These are phyloP conservation scores for Deroptyus accipitrinus DNA, from an alignment of 2,113 vertebrate species.

Conservation along the genomic window DNA sequence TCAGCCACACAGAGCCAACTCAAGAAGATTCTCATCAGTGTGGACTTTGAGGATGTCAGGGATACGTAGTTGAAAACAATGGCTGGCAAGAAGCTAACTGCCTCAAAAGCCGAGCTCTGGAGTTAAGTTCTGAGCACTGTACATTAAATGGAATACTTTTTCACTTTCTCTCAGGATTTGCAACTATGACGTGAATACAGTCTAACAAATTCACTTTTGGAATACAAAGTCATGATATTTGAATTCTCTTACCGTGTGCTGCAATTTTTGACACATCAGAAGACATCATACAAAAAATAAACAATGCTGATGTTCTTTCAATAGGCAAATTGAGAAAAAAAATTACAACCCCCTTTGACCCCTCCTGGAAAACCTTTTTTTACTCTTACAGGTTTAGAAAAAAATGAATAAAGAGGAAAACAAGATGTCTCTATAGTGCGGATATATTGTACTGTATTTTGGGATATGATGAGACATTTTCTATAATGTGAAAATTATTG, in stretches of 20 bases:
- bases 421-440: not conserved
- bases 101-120: not conserved
- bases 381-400: not conserved
- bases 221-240: not conserved
- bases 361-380: not conserved
- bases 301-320: not conserved
- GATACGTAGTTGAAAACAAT: not conserved
- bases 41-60: not conserved
- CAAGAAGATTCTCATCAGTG: not conserved
- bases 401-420: not conserved
- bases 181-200: not conserved
- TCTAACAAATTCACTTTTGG: not conserved
- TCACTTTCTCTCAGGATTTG: not conserved
- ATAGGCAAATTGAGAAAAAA: not conserved
- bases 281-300: not conserved
- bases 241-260: not conserved
- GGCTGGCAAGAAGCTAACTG: not conserved
- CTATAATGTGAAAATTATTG: constrained; percentile 3
- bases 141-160: not conserved
- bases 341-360: not conserved
- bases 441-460: not conserved
- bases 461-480: not conserved
- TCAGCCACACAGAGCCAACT: not conserved
- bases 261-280: not conserved
- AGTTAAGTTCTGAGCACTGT: not conserved